Evolutionary conservation across 2,797 vertebrate species (phyloP).

Genomic region (Sebastiscus albofasciatus): DNA sequence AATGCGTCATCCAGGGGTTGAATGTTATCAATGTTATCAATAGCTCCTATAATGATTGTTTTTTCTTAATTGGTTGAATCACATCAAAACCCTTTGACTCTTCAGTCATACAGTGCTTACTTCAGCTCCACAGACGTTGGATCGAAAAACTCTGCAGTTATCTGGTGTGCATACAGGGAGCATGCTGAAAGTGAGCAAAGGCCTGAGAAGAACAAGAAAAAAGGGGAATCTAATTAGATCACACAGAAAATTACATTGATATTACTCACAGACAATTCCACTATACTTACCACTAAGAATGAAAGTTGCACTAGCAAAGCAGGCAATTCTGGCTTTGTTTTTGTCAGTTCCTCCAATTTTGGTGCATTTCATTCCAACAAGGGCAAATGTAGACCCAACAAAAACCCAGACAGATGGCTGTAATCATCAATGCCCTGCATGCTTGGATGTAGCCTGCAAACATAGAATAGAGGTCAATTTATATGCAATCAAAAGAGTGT

Average conservation of each 20-base stretch:
- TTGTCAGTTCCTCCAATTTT: slow-evolving; percentile 92
- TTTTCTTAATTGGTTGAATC: background rate
- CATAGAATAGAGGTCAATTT: slow-evolving; percentile 8
- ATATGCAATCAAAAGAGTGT: background rate
- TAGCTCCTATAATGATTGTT: too few species aligned
- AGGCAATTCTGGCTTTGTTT: slow-evolving; percentile 90
- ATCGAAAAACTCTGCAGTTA: slow-evolving; percentile 96
- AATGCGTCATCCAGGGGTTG: too few species aligned
- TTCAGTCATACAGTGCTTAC: slow-evolving; percentile 80
- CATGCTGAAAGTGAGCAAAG: slow-evolving; percentile 92
- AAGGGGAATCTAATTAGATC: background rate
- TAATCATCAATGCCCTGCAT: slow-evolving; percentile 94
- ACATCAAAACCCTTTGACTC: background rate
- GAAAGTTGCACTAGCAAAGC: slow-evolving; percentile 87
- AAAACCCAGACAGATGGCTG: slow-evolving; percentile 91
- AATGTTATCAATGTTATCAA: too few species aligned
- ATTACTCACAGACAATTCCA: background rate
- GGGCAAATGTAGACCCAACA: slow-evolving; percentile 87
- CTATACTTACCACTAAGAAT: slow-evolving; percentile 90
- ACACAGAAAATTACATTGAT: background rate
- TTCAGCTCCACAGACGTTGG: slow-evolving; percentile 93
- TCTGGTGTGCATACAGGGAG: slow-evolving; percentile 94
- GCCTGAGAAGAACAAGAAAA: slow-evolving; percentile 76
- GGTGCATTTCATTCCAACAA: slow-evolving; percentile 97
- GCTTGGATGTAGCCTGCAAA: slow-evolving; percentile 93